These are phyloP conservation scores for Oscheius sp. DNA, from an alignment of 2,888 invertebrate species.

Conservation along the genomic window DNA sequence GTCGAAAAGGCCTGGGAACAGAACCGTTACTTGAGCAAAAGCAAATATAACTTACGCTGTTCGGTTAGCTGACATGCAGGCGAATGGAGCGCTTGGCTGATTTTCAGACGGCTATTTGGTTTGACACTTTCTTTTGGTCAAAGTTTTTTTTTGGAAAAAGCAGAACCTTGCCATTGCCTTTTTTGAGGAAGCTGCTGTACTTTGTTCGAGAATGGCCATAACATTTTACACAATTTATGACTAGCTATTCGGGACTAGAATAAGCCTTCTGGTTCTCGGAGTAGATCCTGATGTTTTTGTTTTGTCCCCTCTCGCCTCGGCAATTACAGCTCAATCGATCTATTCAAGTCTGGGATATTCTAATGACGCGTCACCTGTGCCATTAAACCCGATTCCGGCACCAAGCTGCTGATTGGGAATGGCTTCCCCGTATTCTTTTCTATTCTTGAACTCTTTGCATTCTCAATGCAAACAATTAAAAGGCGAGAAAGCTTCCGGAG, in stretches of 20 bases:
- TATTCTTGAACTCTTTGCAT: too few species aligned
- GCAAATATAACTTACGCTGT: background rate
- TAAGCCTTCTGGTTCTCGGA: background rate
- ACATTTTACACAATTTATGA: conserved; percentile 17
- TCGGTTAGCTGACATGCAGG: conserved; percentile 2
- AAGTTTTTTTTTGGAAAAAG: too few species aligned
- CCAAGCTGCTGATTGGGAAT: too few species aligned
- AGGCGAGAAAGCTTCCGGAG: too few species aligned
- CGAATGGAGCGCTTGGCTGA: background rate
- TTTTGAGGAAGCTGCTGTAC: background rate
- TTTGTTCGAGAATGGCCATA: background rate
- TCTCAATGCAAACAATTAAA: background rate
- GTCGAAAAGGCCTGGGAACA: background rate
- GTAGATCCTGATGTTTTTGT: background rate
- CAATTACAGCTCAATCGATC: background rate
- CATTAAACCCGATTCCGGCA: too few species aligned
- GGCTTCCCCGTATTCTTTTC: too few species aligned
- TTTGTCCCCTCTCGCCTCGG: background rate
- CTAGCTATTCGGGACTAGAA: background rate
- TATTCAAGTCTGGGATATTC: conserved; percentile 11
- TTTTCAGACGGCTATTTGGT: too few species aligned
- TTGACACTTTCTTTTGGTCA: too few species aligned
- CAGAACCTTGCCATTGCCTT: background rate
- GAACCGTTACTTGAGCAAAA: background rate
- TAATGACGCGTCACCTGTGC: conserved; percentile 19